A percentile compares a stretch with the other conserved stretches of the same genome.
Evolutionary conservation across 2,888 invertebrate genomes (phyloP).

Genomic region (Labia minor): DNA sequence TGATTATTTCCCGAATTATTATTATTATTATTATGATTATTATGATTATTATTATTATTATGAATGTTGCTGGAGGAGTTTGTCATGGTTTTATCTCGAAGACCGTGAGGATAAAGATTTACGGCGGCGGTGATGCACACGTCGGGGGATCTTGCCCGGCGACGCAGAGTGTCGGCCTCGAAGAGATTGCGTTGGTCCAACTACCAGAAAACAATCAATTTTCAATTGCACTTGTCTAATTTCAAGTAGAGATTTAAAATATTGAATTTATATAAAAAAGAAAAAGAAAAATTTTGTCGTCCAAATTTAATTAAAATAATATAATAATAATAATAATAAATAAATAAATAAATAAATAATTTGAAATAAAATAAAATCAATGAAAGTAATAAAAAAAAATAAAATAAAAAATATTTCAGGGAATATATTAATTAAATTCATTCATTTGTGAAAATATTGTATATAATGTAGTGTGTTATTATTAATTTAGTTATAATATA

Average conservation of each 20-base stretch:
- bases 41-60: too few species aligned
- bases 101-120: slow-evolving; percentile 37
- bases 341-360: background rate
- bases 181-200: slow-evolving; percentile 63
- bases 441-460: too few species aligned
- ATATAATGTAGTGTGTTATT: too few species aligned
- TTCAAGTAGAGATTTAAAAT: too few species aligned
- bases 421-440: too few species aligned
- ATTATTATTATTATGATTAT: too few species aligned
- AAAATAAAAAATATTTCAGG: background rate
- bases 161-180: slow-evolving; percentile 52
- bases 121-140: slow-evolving; percentile 27
- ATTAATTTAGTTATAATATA: too few species aligned
- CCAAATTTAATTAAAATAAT: background rate
- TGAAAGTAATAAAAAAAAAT: background rate
- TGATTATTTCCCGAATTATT: slow-evolving; percentile 30
- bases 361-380: background rate
- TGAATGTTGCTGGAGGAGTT: slow-evolving; percentile 14
- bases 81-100: slow-evolving; percentile 33
- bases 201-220: slow-evolving; percentile 21
- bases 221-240: background rate
- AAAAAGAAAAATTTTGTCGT: slow-evolving; percentile 6
- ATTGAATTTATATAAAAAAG: background rate
- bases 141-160: slow-evolving; percentile 26
- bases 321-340: background rate